These are phyloP conservation scores for Ormia ochracea DNA, from an alignment of 2,888 invertebrate genomes.

Conservation along the genomic window DNA sequence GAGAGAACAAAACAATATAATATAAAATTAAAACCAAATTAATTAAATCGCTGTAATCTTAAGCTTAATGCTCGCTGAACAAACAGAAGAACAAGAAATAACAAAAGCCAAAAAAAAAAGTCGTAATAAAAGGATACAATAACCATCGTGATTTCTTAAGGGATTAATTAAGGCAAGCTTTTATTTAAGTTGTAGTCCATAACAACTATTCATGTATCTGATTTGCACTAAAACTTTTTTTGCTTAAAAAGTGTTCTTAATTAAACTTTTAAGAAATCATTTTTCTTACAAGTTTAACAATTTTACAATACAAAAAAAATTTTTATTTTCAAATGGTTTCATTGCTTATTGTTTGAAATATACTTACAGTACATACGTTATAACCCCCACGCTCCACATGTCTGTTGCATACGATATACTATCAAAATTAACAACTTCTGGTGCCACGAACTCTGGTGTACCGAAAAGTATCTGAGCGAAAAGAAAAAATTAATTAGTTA, in stretches of 20 bases:
- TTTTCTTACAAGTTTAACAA: background rate
- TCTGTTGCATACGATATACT: conserved; percentile 96
- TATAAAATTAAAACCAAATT: conserved; percentile 37
- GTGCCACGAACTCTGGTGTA: conserved; percentile 99
- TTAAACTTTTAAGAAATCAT: background rate
- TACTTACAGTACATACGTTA: conserved; percentile 98
- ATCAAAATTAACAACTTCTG: conserved; percentile 99
- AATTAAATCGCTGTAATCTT: conserved; percentile 37
- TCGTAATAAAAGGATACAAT: conserved; percentile 1
- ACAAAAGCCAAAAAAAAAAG: no score
- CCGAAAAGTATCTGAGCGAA: conserved; percentile 87
- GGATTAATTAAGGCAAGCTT: conserved; percentile 50
- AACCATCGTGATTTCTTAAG: conserved; percentile 41
- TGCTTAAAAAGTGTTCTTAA: conserved; percentile 2
- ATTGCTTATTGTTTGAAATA: background rate
- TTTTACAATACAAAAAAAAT: no score
- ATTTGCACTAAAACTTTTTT: background rate
- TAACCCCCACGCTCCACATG: conserved; percentile 99
- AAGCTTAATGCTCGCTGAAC: background rate
- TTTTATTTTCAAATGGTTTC: conserved; percentile 6
- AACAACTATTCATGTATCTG: background rate
- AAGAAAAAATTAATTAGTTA: no score
- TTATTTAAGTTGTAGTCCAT: conserved; percentile 41
- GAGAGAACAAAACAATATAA: background rate
- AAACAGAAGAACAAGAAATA: background rate